Conservation (phyloP, 2,888 invertebrate species). For the Petrophora chlorosata region DNA sequence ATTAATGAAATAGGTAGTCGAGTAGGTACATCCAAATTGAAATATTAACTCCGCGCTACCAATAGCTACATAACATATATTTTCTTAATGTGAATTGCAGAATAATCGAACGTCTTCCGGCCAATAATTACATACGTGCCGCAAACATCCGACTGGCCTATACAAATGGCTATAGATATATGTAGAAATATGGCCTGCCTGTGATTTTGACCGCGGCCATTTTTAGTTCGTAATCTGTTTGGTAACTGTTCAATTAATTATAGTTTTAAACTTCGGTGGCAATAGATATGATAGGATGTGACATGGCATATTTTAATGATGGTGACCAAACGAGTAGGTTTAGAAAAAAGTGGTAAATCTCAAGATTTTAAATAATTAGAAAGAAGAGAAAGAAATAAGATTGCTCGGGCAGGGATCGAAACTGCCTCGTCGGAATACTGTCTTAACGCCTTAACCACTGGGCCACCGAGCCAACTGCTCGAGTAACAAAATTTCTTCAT, state of each 20-base stretch:
- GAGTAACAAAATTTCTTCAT: no score
- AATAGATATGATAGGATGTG: not conserved
- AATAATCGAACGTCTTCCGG: conserved; percentile 55
- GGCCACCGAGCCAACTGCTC: no score
- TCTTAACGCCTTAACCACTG: no score
- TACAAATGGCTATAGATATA: conserved; percentile 17
- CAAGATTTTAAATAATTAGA: no score
- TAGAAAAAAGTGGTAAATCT: no score
- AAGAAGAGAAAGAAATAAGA: no score
- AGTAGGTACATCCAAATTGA: conserved; percentile 7
- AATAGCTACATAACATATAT: conserved; percentile 9
- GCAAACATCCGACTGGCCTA: conserved; percentile 41
- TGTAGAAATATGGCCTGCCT: conserved; percentile 12
- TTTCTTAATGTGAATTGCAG: conserved; percentile 47
- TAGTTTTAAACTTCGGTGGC: not conserved
- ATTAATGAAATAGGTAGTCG: no score
- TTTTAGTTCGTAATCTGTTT: conserved; percentile 13
- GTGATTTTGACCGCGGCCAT: conserved; percentile 17
- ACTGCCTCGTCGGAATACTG: no score
- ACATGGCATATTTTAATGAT: no score
- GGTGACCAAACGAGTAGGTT: no score
- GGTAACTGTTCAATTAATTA: conserved; percentile 4
- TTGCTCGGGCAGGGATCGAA: no score
- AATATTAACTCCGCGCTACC: conserved; percentile 15
- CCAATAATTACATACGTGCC: conserved; percentile 48